Evolutionary conservation across 2,113 vertebrate genomes (phyloP).

Genomic region (Potamarius usumacintae): DNA sequence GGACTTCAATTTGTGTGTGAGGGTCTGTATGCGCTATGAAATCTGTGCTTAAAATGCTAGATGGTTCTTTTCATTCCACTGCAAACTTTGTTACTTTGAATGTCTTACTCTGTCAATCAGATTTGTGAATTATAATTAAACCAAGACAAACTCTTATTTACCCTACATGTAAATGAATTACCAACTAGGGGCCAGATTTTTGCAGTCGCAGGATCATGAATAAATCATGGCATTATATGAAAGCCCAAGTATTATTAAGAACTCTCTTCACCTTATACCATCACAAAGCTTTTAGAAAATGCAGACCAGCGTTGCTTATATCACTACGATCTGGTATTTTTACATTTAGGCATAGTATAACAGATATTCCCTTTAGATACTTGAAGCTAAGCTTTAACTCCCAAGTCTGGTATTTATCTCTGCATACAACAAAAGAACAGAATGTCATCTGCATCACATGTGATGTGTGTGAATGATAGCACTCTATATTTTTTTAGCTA

Average conservation of each 20-base stretch:
- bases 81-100: not conserved
- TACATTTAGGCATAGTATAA: not conserved
- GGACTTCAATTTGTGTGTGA: not conserved
- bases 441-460: not conserved
- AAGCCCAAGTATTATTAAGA: not conserved
- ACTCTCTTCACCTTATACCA: not conserved
- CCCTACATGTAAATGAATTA: slow-evolving; percentile 27
- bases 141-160: not conserved
- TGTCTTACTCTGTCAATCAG: not conserved
- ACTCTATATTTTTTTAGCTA: slow-evolving; percentile 4
- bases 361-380: not conserved
- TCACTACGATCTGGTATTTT: not conserved
- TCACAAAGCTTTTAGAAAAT: not conserved
- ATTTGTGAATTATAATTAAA: not conserved
- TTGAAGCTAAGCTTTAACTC: not conserved
- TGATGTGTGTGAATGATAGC: not conserved
- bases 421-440: not conserved
- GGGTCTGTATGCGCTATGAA: not conserved
- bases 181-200: not conserved
- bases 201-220: slow-evolving; percentile 13
- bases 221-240: slow-evolving; percentile 21
- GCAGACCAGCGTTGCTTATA: not conserved
- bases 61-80: not conserved
- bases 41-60: slow-evolving; percentile 4
- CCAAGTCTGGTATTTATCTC: not conserved